A percentile compares a stretch with the other conserved stretches of the same genome.
phyloP scores from a whole-genome alignment of 2,888 invertebrate genomes.

The Apamea crenata region DNA sequence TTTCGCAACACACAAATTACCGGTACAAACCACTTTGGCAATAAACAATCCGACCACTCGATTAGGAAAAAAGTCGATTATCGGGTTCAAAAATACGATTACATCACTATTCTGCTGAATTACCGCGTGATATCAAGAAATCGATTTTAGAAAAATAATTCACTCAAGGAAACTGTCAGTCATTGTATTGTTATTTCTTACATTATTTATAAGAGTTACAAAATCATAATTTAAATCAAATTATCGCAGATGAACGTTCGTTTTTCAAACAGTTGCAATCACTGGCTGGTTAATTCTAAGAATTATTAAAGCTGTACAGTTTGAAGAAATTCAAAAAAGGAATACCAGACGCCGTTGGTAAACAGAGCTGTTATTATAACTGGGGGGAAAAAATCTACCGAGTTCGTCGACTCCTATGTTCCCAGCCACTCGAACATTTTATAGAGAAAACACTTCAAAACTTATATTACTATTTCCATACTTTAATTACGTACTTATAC shows the following conservation, averaged over 20 bases:
- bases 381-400: slow-evolving; percentile 80
- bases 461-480: slow-evolving; percentile 90
- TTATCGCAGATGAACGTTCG: slow-evolving; percentile 21
- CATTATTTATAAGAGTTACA: slow-evolving; percentile 2
- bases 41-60: slow-evolving; percentile 78
- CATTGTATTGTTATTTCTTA: slow-evolving; percentile 28
- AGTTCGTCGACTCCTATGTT: slow-evolving; percentile 86
- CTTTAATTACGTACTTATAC: slow-evolving; percentile 86
- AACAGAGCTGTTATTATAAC: slow-evolving; percentile 87
- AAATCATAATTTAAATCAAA: slow-evolving; percentile 45
- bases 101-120: slow-evolving; percentile 71
- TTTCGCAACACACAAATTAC: slow-evolving; percentile 82
- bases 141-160: slow-evolving; percentile 52
- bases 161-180: slow-evolving; percentile 47
- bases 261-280: slow-evolving; percentile 32
- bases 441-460: slow-evolving; percentile 90
- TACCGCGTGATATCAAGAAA: slow-evolving; percentile 43
- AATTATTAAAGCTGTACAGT: slow-evolving; percentile 63
- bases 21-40: slow-evolving; percentile 78
- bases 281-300: slow-evolving; percentile 49
- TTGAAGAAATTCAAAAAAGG: slow-evolving; percentile 77
- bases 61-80: slow-evolving; percentile 71
- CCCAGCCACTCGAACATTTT: slow-evolving; percentile 88
- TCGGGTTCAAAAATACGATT: slow-evolving; percentile 65
- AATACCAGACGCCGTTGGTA: slow-evolving; percentile 81